Evolutionary conservation across 2,113 vertebrate genomes (phyloP), one percentile per base, ranked within the genome.

Genomic region (Gavialis gangeticus): DNA sequence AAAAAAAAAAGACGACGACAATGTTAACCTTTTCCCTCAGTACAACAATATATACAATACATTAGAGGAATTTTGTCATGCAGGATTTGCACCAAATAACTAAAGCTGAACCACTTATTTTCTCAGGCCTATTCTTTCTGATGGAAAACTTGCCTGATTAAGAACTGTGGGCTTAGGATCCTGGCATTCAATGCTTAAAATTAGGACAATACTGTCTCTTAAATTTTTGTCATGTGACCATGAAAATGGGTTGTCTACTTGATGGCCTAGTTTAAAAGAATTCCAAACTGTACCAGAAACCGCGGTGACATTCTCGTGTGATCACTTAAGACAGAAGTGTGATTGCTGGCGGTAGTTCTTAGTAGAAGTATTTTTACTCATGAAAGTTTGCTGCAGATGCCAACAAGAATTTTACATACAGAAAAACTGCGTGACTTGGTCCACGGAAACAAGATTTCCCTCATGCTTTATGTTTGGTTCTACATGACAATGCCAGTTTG

Each of bases 171-270:
- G 2, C 15, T 78, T 78, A 25, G 2, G 80, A 62, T 60, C 18
- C 14, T 73, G 25, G n/a, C 25, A 77, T 77, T 80, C 80, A 77
- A 85, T 30, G 30, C 30, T n/a, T 28, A 67, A 17, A 30, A 18
- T 67, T 67, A 46, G 46, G 46, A 46, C 30, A 67, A 67, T 54
- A 18, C 11, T 4, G 10, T 88, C n/a, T 37, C 5, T 79, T 63
- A 83, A 66, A 54, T 89, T 30, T 59, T 24, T 0, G 0, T 30
- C 82, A 55, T 78, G 12, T 79, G 84, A 12, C 0, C 0, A 25
- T 71, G 84, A 10, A 91, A 87, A 58, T 55, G 12, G 22, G 12
- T 2, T 55, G 60, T 82, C 2, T 67, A 16, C 28, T 67, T 67
- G 16, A n/a, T n/a, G 16, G 16, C 30, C 0, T 10, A 30, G 21